These are phyloP conservation scores for Drosophila guanche DNA, from an alignment of 1,140 invertebrate genomes.

Conservation along the genomic window DNA sequence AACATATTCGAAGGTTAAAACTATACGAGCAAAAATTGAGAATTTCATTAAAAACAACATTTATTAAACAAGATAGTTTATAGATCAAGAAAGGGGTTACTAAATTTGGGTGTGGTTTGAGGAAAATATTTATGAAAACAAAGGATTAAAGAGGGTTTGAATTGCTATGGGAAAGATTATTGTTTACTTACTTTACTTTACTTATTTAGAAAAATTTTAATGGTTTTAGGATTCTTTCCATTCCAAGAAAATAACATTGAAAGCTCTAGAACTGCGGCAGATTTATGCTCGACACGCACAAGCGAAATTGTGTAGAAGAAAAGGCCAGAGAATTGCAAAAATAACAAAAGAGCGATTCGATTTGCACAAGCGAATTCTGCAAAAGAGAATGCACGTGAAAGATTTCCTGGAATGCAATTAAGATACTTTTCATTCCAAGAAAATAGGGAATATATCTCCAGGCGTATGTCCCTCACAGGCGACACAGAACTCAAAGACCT, in stretches of 20 bases:
- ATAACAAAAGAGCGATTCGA: not conserved
- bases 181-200: no score
- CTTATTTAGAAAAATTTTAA: no score
- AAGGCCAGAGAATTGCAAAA: no score
- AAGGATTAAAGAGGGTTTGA: no score
- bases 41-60: constrained; percentile 1
- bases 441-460: not conserved
- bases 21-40: constrained; percentile 27
- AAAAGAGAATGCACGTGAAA: not conserved
- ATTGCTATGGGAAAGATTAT: no score
- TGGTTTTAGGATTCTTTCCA: not conserved
- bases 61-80: not conserved
- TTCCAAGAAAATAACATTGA: not conserved
- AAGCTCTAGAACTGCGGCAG: not conserved
- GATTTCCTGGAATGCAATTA: not conserved
- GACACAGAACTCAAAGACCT: constrained; percentile 2
- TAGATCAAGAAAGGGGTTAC: no score
- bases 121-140: no score
- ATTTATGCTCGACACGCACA: no score
- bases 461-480: not conserved
- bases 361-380: no score
- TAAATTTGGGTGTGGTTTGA: no score
- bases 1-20: constrained; percentile 45
- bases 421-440: not conserved
- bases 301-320: no score